phyloP scores from a whole-genome alignment of 1,140 invertebrate species.

The Eufriesea mexicana region DNA sequence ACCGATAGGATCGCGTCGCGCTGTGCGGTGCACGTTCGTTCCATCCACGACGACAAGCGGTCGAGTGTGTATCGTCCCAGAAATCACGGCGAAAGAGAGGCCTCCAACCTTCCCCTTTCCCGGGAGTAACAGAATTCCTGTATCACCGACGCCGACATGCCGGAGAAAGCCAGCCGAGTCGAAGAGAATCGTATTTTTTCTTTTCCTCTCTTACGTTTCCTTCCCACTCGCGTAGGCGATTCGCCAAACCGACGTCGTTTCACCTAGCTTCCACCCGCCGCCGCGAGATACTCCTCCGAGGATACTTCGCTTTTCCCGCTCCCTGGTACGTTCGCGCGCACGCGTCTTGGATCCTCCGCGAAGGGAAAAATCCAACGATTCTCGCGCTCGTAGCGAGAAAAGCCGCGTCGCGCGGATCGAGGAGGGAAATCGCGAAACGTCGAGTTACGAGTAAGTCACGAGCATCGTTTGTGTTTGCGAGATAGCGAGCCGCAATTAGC shows the following conservation, averaged over 20 bases:
- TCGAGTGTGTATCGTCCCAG: conserved; percentile 68
- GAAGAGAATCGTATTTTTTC: neutral
- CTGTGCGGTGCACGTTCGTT: conserved; percentile 60
- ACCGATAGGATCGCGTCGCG: conserved; percentile 73
- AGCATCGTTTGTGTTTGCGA: conserved; percentile 54
- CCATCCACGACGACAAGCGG: conserved; percentile 61
- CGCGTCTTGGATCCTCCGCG: too few relatives aligned
- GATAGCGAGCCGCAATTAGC: conserved; percentile 54
- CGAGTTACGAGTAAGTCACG: conserved; percentile 56
- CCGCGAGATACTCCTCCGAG: too few relatives aligned
- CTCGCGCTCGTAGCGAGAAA: neutral
- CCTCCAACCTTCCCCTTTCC: conserved; percentile 48
- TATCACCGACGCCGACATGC: neutral
- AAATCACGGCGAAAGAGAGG: conserved; percentile 64
- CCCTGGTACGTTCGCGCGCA: too few relatives aligned
- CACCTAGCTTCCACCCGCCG: neutral
- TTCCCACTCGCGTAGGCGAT: neutral
- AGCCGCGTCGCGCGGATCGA: conserved; percentile 19
- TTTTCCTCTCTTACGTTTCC: neutral
- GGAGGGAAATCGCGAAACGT: conserved; percentile 54
- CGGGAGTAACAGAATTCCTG: conserved; percentile 36
- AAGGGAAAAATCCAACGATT: neutral
- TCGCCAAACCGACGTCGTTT: neutral
- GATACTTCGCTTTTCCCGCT: too few relatives aligned
- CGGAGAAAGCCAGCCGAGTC: conserved; percentile 28